These are phyloP conservation scores for Phalacrocorax brasilianus DNA, from an alignment of 2,113 vertebrate species.

Conservation along the genomic window DNA sequence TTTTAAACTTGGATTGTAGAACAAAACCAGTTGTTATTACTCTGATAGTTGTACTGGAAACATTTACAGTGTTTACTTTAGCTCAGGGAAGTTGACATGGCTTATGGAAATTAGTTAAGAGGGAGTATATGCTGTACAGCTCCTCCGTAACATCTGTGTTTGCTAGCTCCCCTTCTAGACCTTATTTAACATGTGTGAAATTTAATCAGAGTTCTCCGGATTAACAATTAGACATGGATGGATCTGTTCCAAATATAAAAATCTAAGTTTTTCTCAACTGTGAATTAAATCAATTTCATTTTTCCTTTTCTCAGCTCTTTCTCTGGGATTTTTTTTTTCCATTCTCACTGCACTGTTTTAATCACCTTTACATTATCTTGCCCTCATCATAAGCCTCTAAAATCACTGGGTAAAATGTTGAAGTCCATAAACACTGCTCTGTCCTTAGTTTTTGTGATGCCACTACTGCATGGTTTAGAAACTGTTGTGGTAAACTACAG, in stretches of 20 bases:
- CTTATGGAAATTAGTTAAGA: neutral
- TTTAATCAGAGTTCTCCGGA: neutral
- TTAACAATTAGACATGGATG: neutral
- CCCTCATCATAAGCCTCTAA: neutral
- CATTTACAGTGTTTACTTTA: neutral
- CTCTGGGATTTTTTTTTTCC: neutral
- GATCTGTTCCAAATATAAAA: neutral
- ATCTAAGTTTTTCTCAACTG: neutral
- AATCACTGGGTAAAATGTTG: neutral
- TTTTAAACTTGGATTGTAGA: neutral
- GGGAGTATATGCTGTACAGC: neutral
- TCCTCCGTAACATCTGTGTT: neutral
- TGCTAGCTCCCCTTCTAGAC: neutral
- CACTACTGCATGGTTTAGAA: neutral
- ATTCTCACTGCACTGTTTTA: neutral
- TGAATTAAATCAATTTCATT: neutral
- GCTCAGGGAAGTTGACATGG: neutral
- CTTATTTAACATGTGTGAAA: neutral
- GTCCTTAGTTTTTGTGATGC: neutral
- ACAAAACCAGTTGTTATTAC: neutral
- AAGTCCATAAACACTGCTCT: fast-evolving
- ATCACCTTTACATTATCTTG: neutral
- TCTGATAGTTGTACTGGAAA: neutral
- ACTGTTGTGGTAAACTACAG: neutral
- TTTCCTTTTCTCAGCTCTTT: neutral